These are phyloP conservation scores for Enteromius viviparus DNA, from an alignment of 2,797 vertebrate genomes.

Conservation along the genomic window DNA sequence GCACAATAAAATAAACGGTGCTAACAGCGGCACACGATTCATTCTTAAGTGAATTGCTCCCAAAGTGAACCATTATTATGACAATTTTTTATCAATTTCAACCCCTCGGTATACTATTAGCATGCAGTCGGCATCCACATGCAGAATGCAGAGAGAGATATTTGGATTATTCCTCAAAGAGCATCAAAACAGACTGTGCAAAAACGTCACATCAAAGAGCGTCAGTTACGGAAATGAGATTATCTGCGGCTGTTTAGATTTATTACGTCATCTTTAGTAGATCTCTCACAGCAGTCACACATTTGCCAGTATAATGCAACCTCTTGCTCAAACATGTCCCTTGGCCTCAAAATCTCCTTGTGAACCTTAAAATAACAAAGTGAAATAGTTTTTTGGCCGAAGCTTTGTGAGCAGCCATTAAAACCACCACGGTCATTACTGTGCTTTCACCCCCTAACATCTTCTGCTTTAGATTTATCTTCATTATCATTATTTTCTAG, in stretches of 20 bases:
- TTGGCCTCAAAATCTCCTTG: background rate
- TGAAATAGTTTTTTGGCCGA: conserved; percentile 24
- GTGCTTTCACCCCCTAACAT: conserved; percentile 18
- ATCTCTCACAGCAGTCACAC: conserved; percentile 11
- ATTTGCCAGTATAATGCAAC: conserved; percentile 9
- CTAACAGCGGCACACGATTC: background rate
- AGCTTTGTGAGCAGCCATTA: conserved; percentile 28
- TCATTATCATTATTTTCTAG: conserved; percentile 27
- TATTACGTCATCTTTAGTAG: background rate
- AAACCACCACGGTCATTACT: background rate
- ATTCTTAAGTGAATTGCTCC: conserved; percentile 8
- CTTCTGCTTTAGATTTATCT: conserved; percentile 25
- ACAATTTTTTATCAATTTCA: conserved; percentile 21
- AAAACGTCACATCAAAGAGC: conserved; percentile 10
- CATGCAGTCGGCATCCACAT: conserved; percentile 11
- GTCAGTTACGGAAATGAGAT: background rate
- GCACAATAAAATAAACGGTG: conserved; percentile 10
- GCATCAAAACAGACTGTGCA: conserved; percentile 22
- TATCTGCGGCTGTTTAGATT: conserved; percentile 16
- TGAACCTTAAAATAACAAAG: conserved; percentile 16
- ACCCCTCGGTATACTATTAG: background rate
- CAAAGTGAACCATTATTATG: background rate
- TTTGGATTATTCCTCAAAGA: conserved; percentile 26
- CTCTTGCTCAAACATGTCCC: background rate
- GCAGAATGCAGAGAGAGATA: conserved; percentile 7